phyloP scores from a whole-genome alignment of 2,797 vertebrate genomes.

The Kryptopterus vitreolus region DNA sequence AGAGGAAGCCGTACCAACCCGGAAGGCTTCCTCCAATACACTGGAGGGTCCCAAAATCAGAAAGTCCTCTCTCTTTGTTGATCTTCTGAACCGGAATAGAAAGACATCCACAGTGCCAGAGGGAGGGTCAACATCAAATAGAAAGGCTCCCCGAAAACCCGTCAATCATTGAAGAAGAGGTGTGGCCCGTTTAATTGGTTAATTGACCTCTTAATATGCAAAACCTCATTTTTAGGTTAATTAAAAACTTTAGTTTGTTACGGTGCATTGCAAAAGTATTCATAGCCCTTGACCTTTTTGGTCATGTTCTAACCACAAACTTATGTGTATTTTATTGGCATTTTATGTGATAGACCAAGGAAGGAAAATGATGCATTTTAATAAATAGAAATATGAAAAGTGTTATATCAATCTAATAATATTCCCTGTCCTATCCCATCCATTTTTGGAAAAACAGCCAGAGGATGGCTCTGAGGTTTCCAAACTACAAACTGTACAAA shows the following conservation, averaged over 20 bases:
- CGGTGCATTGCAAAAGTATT: too few species aligned
- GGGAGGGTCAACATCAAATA: conserved; percentile 41
- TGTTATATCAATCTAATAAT: background rate
- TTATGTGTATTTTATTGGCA: too few species aligned
- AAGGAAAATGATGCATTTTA: too few species aligned
- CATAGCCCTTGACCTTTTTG: too few species aligned
- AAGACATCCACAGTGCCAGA: conserved; percentile 61
- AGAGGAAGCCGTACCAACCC: conserved; percentile 49
- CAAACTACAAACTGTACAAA: conserved; percentile 68
- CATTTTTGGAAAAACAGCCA: conserved; percentile 27
- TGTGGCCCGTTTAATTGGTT: conserved; percentile 39
- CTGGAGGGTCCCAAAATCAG: conserved; percentile 53
- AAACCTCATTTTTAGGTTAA: background rate
- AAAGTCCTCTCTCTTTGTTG: conserved; percentile 68
- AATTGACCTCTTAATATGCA: background rate
- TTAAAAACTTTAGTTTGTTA: background rate
- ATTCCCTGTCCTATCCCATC: background rate
- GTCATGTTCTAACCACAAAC: too few species aligned
- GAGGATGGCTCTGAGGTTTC: conserved; percentile 59
- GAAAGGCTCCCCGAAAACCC: conserved; percentile 61
- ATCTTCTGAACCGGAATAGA: conserved; percentile 65
- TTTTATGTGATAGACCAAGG: too few species aligned
- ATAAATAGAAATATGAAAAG: too few species aligned
- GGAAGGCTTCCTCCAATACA: conserved; percentile 61
- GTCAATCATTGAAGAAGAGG: conserved; percentile 71